A percentile compares a stretch with the other conserved stretches of the same genome.
phyloP scores from a whole-genome alignment of 2,888 invertebrate genomes.

The Nomada ferruginata region DNA sequence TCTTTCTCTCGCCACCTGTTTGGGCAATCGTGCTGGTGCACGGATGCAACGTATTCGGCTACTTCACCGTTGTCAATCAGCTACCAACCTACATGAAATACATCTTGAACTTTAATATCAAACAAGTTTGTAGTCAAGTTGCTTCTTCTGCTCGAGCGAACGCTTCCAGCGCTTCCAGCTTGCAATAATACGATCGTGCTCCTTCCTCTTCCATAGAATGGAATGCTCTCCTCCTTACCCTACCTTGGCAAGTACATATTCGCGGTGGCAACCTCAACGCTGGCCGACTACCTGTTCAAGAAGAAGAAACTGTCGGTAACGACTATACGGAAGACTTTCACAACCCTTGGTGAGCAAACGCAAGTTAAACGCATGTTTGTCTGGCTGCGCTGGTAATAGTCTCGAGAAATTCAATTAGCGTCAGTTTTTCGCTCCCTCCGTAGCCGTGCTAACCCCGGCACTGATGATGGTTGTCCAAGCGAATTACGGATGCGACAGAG shows the following conservation, averaged over 20 bases:
- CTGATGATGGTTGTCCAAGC: slow-evolving; percentile 91
- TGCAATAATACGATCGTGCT: background rate
- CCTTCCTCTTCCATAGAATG: slow-evolving; percentile 86
- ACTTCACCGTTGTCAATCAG: slow-evolving; percentile 95
- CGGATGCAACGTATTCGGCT: slow-evolving; percentile 93
- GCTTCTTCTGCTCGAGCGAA: background rate
- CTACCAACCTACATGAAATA: slow-evolving; percentile 94
- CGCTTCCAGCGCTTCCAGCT: background rate
- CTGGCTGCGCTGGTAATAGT: background rate
- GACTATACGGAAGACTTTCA: slow-evolving; percentile 89
- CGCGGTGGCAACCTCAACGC: slow-evolving; percentile 89
- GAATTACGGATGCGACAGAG: slow-evolving; percentile 88
- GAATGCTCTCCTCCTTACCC: slow-evolving; percentile 92
- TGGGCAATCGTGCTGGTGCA: slow-evolving; percentile 95
- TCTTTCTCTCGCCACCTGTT: slow-evolving; percentile 90
- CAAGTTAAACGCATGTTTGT: background rate
- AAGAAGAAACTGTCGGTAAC: slow-evolving; percentile 90
- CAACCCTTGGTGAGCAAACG: slow-evolving; percentile 86
- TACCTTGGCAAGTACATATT: slow-evolving; percentile 94
- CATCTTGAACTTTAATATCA: slow-evolving; percentile 91
- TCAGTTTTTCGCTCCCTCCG: slow-evolving; percentile 41
- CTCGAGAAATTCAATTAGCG: background rate
- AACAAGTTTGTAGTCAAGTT: slow-evolving; percentile 85
- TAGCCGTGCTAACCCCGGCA: slow-evolving; percentile 88
- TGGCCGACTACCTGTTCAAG: slow-evolving; percentile 90